Base-by-base conservation (phyloP, 2,113 vertebrate species). In the Otis tarda region DNA sequence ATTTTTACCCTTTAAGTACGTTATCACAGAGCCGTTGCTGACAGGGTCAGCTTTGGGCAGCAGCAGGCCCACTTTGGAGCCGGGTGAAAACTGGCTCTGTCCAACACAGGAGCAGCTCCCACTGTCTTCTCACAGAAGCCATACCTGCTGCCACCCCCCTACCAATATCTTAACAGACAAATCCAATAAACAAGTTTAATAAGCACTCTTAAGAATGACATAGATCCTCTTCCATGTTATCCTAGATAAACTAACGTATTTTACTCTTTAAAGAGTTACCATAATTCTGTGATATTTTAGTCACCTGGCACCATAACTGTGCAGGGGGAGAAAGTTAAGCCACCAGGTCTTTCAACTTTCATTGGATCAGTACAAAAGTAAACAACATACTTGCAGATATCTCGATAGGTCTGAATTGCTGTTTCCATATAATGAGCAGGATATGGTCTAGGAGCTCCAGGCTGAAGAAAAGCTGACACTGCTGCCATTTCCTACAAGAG, bases 401-500 rank as follows among this genome's bases (percentile, higher is more conserved):
- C 99, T 87, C 98, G 98, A 80, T 99, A 99, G 2, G 99, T 99
- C 97, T 99, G 99, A 95, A 99, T 99, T 28, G 99, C 99, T 3
- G 99, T 99, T 91, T 99, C 99, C 99, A 99, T 99, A 82, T 99
- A 99, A 96, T 99, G 99, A 50, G 99, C 98, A 79, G 99, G 99
- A 81, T 99, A 99, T 0, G 99, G 99, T 74, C 99, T 98, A 30
- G 99, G 98, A 75, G 99, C 99, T 92, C 99, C 99, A 37, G 98
- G 98, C 75, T 99, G 99, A 73, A 99, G 98, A 95, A 99, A 99
- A 45, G 99, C 99, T 13, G 99, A 99, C 41, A 99, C 98, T 4
- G 99, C 99, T 93, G 99, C 99, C 99, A 99, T 99, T 98, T 99
- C 99, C 99, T 99, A 76, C 64, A 97, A 69, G 10, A 84, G 39